A percentile compares a stretch with the other conserved stretches of the same genome.
phyloP scores from a whole-genome alignment of 1,140 invertebrate genomes.

The Psilanteris sp. region DNA sequence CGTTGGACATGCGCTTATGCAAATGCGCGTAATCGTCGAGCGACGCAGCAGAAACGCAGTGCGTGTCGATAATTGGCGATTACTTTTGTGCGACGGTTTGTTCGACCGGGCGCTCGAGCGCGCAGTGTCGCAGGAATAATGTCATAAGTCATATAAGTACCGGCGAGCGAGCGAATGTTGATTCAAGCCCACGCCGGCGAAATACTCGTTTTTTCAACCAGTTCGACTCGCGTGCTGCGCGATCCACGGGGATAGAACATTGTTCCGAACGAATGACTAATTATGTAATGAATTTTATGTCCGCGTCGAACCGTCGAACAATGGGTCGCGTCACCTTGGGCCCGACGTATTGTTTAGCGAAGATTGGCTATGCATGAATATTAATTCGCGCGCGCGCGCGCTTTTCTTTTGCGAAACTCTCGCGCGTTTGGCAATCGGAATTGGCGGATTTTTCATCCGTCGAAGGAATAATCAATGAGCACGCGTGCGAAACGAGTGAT shows the following conservation, averaged over 20 bases:
- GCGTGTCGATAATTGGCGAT: slow-evolving; percentile 24
- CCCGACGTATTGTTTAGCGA: slow-evolving; percentile 20
- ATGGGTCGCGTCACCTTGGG: slow-evolving; percentile 36
- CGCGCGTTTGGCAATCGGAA: slow-evolving; percentile 11
- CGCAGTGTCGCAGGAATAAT: slow-evolving; percentile 39
- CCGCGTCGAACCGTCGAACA: slow-evolving; percentile 25
- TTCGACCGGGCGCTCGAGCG: slow-evolving; percentile 5
- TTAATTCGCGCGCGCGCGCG: slow-evolving; percentile 21
- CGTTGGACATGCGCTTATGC: slow-evolving; percentile 18
- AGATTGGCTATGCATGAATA: slow-evolving; percentile 18
- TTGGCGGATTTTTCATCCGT: neutral
- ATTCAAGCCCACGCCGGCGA: slow-evolving; percentile 43
- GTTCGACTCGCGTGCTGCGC: slow-evolving; percentile 1
- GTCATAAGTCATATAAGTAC: slow-evolving; percentile 54
- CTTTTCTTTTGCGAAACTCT: slow-evolving; percentile 13
- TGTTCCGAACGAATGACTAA: slow-evolving; percentile 42
- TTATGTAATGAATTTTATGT: slow-evolving; percentile 45
- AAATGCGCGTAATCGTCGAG: slow-evolving; percentile 11
- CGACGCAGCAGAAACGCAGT: slow-evolving; percentile 9
- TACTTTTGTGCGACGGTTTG: no score
- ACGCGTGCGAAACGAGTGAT: neutral
- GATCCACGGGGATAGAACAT: slow-evolving; percentile 1
- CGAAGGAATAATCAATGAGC: neutral
- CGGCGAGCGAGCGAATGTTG: slow-evolving; percentile 39
- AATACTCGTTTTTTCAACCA: slow-evolving; percentile 18